Evolutionary conservation across 1,140 invertebrate genomes (phyloP), one percentile per base, ranked within the genome.

Genomic region (Cyrtorhinus lividipennis): DNA sequence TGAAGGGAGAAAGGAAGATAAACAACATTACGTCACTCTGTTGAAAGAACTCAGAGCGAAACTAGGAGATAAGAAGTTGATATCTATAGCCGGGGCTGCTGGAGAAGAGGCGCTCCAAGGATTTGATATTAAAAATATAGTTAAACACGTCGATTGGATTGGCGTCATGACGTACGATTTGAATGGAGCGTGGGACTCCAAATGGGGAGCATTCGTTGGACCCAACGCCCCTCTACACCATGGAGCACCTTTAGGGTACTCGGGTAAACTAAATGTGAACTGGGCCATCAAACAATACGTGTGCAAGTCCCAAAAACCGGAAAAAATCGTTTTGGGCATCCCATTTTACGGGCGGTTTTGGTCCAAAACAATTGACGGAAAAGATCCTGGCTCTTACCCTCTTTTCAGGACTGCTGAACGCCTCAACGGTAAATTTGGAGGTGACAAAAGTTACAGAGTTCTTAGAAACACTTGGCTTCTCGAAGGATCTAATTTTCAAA

Each of bases 131-230:
- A 62, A 62, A 24, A 63, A 48, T 12, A 24, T 67, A 24, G 30
- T 67, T 1, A 66, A 66, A 23, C 61, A 66, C 38, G 66, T 63
- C 22, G 66, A 67, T 18, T 67, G 61, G 18, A 63, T 62, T 2
- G 64, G 64, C 45, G 62, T 67, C n/a, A 67, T 67, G 66, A 61
- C 59, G 1, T 67, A 67, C 46, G 66, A 67, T 56, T 64, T 66
- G 30, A 66, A 66, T 45, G 66, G 66, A 0, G 62, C 66, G 0
- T 67, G 66, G 66, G 65, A 64, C 2, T 64, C 59, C 44, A 62
- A 67, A 46, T 67, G 66, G 66, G 66, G 66, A 12, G 65, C 66
- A 15, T 67, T 64, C 58, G 62, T 63, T 0, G 66, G 66, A 24
- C 66, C 66, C 13, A 62, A 62, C 2, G 27, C 66, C 0, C 66